A percentile compares a stretch with the other conserved stretches of the same genome.
These are phyloP conservation scores for Whitmania pigra DNA, from an alignment of 1,140 invertebrate species.

Conservation along the genomic window DNA sequence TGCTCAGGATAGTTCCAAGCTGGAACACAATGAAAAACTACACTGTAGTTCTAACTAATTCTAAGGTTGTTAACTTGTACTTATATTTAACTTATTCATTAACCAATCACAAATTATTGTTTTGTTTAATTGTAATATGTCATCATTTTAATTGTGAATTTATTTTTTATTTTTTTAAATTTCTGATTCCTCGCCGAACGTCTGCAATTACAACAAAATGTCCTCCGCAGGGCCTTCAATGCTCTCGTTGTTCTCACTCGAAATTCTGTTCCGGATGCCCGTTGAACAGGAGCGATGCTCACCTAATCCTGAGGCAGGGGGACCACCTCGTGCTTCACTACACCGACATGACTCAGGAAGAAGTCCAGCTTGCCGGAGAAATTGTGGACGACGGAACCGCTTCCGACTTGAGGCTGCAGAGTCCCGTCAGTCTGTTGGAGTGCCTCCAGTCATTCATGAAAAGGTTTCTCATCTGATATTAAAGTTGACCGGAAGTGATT, in stretches of 20 bases:
- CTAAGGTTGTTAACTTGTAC: not conserved
- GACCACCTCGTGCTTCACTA: constrained; percentile 51
- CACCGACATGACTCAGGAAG: constrained; percentile 25
- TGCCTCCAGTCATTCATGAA: constrained; percentile 59
- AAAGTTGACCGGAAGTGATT: no score
- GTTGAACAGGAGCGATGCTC: constrained; percentile 42
- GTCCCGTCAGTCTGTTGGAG: constrained; percentile 52
- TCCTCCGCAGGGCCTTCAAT: constrained; percentile 48
- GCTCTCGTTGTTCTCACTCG: constrained; percentile 52
- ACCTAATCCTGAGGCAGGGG: constrained; percentile 47
- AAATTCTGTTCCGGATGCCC: constrained; percentile 53
- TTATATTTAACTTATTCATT: not conserved
- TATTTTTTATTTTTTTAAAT: not conserved
- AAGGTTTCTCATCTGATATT: constrained; percentile 30
- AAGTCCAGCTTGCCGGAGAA: not conserved
- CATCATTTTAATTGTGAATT: no score
- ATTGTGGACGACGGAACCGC: constrained; percentile 36
- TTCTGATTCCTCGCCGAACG: not conserved
- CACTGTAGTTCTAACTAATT: not conserved
- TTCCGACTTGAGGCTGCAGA: constrained; percentile 41
- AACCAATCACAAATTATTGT: constrained; percentile 1
- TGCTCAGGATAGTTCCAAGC: constrained; percentile 46
- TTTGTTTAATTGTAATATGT: not conserved
- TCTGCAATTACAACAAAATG: not conserved
- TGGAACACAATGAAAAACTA: constrained; percentile 22